Evolutionary conservation across 2,113 vertebrate genomes (phyloP).

Genomic region (Corythornis madagascariensis): DNA sequence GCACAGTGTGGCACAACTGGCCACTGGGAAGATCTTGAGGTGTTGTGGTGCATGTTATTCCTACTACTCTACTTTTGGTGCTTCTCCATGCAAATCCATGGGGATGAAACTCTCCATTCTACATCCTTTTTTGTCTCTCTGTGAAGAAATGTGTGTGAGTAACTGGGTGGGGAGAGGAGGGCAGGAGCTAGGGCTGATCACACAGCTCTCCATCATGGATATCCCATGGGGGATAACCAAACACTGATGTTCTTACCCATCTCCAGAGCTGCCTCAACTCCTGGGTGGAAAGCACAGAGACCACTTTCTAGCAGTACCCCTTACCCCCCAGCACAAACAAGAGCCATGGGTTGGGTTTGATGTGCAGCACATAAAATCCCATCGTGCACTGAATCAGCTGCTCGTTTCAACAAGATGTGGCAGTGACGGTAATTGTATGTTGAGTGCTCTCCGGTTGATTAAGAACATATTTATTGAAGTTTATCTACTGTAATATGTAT

Average conservation of each 20-base stretch:
- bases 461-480: slow-evolving; percentile 74
- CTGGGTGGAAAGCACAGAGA: rapidly evolving
- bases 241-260: neutral
- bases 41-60: rapidly evolving
- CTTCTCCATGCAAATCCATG: neutral
- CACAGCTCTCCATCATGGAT: rapidly evolving
- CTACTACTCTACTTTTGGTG: neutral
- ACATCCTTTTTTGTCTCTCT: neutral
- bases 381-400: slow-evolving; percentile 15
- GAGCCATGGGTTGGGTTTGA: neutral
- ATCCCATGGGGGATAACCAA: neutral
- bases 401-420: slow-evolving; percentile 42
- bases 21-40: rapidly evolving
- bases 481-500: slow-evolving; percentile 71
- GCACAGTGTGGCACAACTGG: too few species aligned
- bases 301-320: neutral
- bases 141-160: rapidly evolving
- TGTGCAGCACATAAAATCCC: neutral
- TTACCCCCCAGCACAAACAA: neutral
- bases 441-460: slow-evolving; percentile 66
- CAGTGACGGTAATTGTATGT: slow-evolving; percentile 63
- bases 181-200: neutral
- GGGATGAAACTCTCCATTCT: neutral
- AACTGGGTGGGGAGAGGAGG: neutral
- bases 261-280: neutral